A percentile compares a stretch with the other conserved stretches of the same genome.
These are phyloP conservation scores for Leptura quadrifasciata DNA, from an alignment of 2,888 invertebrate genomes.

Conservation along the genomic window DNA sequence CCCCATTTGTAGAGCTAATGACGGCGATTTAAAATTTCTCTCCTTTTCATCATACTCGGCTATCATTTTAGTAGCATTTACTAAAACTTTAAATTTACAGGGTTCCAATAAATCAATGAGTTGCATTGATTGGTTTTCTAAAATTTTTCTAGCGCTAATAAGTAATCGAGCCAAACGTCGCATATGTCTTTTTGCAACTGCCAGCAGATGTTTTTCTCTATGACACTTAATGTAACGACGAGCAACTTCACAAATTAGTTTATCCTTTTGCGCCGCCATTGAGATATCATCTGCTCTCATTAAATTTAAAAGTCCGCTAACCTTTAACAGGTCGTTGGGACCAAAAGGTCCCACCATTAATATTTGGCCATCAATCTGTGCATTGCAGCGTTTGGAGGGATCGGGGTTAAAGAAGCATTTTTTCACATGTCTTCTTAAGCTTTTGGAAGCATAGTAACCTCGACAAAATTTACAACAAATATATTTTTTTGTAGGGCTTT, in stretches of 20 bases:
- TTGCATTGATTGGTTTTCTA: background rate
- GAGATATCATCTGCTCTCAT: conserved; percentile 51
- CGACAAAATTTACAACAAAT: conserved; percentile 35
- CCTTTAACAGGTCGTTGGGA: conserved; percentile 48
- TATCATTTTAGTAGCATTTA: background rate
- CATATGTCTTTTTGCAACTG: conserved; percentile 51
- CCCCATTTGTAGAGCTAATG: conserved; percentile 43
- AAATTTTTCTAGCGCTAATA: conserved; percentile 1
- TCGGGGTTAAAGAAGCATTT: background rate
- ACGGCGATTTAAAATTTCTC: conserved; percentile 31
- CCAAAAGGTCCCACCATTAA: conserved; percentile 51
- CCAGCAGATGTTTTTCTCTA: conserved; percentile 49
- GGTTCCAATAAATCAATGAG: background rate
- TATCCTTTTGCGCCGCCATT: conserved; percentile 51
- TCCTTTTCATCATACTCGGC: conserved; percentile 12
- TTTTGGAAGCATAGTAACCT: conserved; percentile 31
- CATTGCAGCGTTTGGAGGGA: background rate
- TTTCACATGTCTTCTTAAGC: no score
- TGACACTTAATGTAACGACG: conserved; percentile 41
- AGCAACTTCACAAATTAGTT: conserved; percentile 55
- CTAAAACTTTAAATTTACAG: background rate
- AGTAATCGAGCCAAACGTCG: conserved; percentile 40
- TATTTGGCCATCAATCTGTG: conserved; percentile 30
- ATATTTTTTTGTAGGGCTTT: background rate
- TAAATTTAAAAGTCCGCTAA: conserved; percentile 46